Evolutionary conservation across 2,113 vertebrate genomes (phyloP).

Genomic region (Hymenochirus boettgeri): DNA sequence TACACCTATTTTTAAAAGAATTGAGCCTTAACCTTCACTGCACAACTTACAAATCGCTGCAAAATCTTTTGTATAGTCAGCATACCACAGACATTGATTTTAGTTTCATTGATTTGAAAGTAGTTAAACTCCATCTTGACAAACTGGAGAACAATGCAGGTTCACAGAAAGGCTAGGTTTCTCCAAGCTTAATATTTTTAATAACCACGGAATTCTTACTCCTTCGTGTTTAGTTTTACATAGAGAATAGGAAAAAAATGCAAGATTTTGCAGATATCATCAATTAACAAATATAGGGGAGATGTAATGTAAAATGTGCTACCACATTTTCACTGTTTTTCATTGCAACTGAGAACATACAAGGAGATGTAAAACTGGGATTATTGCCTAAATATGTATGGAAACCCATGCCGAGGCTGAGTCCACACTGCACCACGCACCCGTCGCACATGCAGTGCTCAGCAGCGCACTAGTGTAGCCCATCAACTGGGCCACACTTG

Average conservation of each 20-base stretch:
- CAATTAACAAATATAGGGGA: too few relatives aligned
- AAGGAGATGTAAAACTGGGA: too few relatives aligned
- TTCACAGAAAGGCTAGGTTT: neutral
- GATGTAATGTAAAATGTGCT: too few relatives aligned
- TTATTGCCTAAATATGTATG: too few relatives aligned
- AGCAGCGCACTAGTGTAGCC: too few relatives aligned
- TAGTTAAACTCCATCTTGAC: neutral
- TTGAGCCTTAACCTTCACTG: neutral
- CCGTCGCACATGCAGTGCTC: too few relatives aligned
- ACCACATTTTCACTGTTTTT: too few relatives aligned
- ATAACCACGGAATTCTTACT: neutral
- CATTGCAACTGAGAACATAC: too few relatives aligned
- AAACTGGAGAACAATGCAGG: neutral
- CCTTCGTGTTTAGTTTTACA: neutral
- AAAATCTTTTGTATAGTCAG: neutral
- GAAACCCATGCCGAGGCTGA: too few relatives aligned
- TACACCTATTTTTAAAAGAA: neutral
- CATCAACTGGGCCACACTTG: too few relatives aligned
- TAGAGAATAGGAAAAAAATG: neutral
- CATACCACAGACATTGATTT: conserved; percentile 10
- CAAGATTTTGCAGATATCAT: neutral
- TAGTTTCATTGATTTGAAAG: conserved; percentile 3
- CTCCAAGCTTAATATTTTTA: neutral
- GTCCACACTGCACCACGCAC: too few relatives aligned
- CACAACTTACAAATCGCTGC: neutral